A percentile compares a stretch with the other conserved stretches of the same genome.
Evolutionary conservation across 2,888 invertebrate genomes (phyloP).

Genomic region (Chalcosyrphus nemorum): DNA sequence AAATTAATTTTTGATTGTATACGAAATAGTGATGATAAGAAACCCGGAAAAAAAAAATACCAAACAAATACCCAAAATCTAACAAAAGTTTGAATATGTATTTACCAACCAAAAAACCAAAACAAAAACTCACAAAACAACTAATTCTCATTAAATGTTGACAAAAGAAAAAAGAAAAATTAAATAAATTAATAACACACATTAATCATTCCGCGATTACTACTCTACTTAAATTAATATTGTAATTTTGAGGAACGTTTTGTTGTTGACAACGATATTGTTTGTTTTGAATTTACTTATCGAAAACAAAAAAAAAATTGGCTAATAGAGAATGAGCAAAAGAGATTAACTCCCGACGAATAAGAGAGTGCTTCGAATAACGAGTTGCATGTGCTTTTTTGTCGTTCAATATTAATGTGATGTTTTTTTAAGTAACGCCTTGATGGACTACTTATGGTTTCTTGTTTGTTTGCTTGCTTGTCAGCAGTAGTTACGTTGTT

Average conservation of each 20-base stretch:
- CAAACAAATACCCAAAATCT: slow-evolving; percentile 25
- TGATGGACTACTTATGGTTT: neutral
- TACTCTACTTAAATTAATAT: slow-evolving; percentile 7
- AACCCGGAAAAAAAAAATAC: slow-evolving; percentile 3
- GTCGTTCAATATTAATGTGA: slow-evolving; percentile 4
- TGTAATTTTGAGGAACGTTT: neutral
- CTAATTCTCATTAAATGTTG: slow-evolving; percentile 6
- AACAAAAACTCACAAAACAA: neutral
- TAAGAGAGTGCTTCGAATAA: neutral
- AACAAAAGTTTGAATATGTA: slow-evolving; percentile 36
- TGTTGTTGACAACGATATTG: neutral
- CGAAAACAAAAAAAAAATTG: neutral
- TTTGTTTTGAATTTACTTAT: neutral
- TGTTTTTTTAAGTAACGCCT: slow-evolving; percentile 22
- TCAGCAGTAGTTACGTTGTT: slow-evolving; percentile 9
- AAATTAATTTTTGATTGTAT: slow-evolving; percentile 62
- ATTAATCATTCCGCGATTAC: slow-evolving; percentile 26
- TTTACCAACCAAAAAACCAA: neutral
- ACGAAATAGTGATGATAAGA: slow-evolving; percentile 52
- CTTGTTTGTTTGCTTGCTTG: neutral
- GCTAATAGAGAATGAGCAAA: neutral
- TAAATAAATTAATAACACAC: no score
- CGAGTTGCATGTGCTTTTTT: slow-evolving; percentile 43
- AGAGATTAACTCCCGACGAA: neutral
- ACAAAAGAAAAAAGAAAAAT: slow-evolving; percentile 7